Base-by-base conservation (phyloP, 2,113 vertebrate species). In the Telmatochromis brachygnathus region DNA sequence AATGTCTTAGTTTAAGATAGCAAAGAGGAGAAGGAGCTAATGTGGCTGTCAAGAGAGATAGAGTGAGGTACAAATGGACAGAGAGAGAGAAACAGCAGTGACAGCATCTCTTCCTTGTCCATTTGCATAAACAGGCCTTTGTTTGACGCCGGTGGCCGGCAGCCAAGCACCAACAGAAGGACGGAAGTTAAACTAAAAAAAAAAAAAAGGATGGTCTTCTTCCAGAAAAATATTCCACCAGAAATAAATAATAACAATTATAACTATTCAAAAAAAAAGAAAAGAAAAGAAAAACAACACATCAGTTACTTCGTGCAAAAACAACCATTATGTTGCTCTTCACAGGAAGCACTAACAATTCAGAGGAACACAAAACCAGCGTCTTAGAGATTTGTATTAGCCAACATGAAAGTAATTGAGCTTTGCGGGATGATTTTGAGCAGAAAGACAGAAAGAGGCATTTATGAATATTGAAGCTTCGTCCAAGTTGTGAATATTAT, bases 171-270 rank as follows among this genome's bases (percentile, higher is more conserved):
- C 23, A 23, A 23, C 23, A 23, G 23, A 23, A 23, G 23, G 23
- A 23, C 23, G 23, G 23, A 23, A 23, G 23, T 23, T 23, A 23
- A 23, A 23, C 23, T 23, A 26, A 26, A 37, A 39, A 5, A 4
- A 11, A 37, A 42, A 95, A 96, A 95, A 89, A 95, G 92, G 94
- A 95, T 94, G 95, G 93, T 96, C 95, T 75, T 87, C 90, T 93
- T 96, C 96, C 96, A 95, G 90, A 95, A 95, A 96, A 95, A 93
- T 88, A 91, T 87, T 91, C 85, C 86, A 90, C 87, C 92, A 91
- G 92, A 95, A 94, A 93, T 91, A 94, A 94, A 95, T 92, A 94
- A 93, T 90, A 94, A 93, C 89, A 95, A 95, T 94, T 92, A 92
- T 92, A 94, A 93, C 87, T 92, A 93, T 86, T 91, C 55, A 58